Evolutionary conservation across 2,797 vertebrate genomes (phyloP), one percentile per base, ranked within the genome.

Genomic region (Siniperca obscura): DNA sequence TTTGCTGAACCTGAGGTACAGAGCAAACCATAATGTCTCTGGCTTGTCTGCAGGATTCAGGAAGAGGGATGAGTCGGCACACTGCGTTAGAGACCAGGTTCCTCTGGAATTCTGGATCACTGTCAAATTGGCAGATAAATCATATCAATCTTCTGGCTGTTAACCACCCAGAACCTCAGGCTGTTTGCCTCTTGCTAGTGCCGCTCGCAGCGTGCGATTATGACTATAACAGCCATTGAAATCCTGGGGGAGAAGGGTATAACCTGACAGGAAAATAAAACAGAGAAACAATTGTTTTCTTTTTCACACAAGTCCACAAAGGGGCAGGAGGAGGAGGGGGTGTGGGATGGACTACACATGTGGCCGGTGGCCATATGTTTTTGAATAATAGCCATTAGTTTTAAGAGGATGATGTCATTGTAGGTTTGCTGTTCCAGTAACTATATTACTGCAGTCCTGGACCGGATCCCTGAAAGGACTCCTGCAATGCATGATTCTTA

Each of bases 371-470:
- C 90, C 91, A 92, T 89, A 87, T 91, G 93, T 88, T 93, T 94
- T 89, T 91, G 90, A 92, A 93, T 91, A 91, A 91, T 90, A 86
- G 92, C 91, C 90, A 89, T 93, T 93, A 86, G 89, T 92, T 94
- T 95, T 94, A 92, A 94, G 76, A 92, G 91, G 88, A 82, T 95
- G 93, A 95, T 92, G 92, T 95, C 93, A 94, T 78, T 70, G 78
- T 72, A 86, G 72, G 83, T 85, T 89, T 88, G 85, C 87, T 88
- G 82, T 94, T 94, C 92, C 93, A 92, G 91, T 93, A 95, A 94
- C 89, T 86, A 90, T 92, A 92, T 91, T 92, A 88, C 80, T 86
- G 68, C 55, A 78, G 70, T 81, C 66, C 77, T 92, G 91, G 93
- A 92, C 81, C 38, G 0, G 72, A 85, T 87, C 88, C 90, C 84